A percentile compares a stretch with the other conserved stretches of the same genome.
These are phyloP conservation scores for Pachyrhynchus sulphureomaculatus DNA, from an alignment of 1,140 invertebrate genomes.

Conservation along the genomic window DNA sequence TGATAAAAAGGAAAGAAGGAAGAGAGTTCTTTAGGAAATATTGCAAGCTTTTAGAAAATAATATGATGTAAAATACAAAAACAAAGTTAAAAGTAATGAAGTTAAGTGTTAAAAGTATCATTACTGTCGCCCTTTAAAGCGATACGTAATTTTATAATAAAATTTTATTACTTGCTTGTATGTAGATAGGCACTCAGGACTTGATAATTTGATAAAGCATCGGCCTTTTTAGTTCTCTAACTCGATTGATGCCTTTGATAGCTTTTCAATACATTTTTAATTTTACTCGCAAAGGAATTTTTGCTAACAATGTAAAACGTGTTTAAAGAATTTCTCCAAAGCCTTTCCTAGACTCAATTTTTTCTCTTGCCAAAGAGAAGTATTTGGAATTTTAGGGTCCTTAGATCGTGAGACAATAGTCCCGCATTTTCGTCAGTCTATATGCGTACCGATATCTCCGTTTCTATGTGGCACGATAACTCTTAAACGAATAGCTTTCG, in stretches of 20 bases:
- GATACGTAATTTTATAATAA: slow-evolving; percentile 43
- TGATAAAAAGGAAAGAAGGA: too few species aligned
- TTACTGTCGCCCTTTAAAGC: slow-evolving; percentile 39
- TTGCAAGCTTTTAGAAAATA: slow-evolving; percentile 30
- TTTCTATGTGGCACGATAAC: too few species aligned
- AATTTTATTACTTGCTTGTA: slow-evolving; percentile 41
- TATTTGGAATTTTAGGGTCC: too few species aligned
- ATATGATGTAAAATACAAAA: slow-evolving; percentile 24
- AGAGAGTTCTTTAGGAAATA: too few species aligned
- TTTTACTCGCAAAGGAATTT: neutral
- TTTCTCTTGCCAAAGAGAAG: too few species aligned
- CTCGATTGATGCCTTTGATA: slow-evolving; percentile 30
- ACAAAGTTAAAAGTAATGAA: slow-evolving; percentile 34
- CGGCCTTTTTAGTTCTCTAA: slow-evolving; percentile 42
- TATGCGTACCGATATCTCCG: too few species aligned
- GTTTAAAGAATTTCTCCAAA: too few species aligned
- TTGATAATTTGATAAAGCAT: slow-evolving; percentile 39
- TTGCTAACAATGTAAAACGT: too few species aligned
- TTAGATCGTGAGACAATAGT: too few species aligned
- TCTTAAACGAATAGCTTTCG: too few species aligned
- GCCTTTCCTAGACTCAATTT: too few species aligned
- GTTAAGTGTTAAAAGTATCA: slow-evolving; percentile 41
- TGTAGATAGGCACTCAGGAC: slow-evolving; percentile 42
- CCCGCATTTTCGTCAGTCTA: too few species aligned
- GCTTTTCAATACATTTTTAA: neutral